Conservation (phyloP, 2,797 vertebrate species). For the Cyclura pinguis region DNA sequence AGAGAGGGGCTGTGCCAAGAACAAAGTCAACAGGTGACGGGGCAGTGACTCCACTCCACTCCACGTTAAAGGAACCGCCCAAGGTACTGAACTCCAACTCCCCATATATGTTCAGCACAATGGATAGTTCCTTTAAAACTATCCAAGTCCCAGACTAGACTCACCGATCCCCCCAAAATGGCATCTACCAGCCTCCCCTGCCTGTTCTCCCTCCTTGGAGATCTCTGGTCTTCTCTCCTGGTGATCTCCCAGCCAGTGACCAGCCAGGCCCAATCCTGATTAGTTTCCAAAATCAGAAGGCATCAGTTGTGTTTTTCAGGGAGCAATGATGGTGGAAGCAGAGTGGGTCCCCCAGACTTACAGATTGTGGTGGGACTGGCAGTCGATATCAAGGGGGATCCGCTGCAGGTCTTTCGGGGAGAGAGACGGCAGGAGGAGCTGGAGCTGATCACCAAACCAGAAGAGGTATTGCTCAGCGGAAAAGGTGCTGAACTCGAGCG, state of each 20-base stretch:
- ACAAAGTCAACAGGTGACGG: background rate
- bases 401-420: background rate
- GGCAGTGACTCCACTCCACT: no score
- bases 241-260: background rate
- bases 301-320: background rate
- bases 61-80: no score
- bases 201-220: no score
- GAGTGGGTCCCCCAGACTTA: slow-evolving; percentile 26
- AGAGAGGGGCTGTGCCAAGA: background rate
- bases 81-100: no score
- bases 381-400: slow-evolving; percentile 42
- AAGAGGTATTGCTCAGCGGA: slow-evolving; percentile 1
- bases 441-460: slow-evolving; percentile 50
- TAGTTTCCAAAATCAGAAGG: background rate
- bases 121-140: no score
- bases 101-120: no score
- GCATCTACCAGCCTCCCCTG: no score
- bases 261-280: background rate
- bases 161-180: no score
- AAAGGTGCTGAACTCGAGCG: slow-evolving; percentile 11
- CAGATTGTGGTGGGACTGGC: slow-evolving; percentile 54
- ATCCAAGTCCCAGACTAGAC: no score
- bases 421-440: slow-evolving; percentile 49
- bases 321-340: no score
- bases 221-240: background rate